phyloP scores from a whole-genome alignment of 1,140 invertebrate species.

The Argopecten irradians region DNA sequence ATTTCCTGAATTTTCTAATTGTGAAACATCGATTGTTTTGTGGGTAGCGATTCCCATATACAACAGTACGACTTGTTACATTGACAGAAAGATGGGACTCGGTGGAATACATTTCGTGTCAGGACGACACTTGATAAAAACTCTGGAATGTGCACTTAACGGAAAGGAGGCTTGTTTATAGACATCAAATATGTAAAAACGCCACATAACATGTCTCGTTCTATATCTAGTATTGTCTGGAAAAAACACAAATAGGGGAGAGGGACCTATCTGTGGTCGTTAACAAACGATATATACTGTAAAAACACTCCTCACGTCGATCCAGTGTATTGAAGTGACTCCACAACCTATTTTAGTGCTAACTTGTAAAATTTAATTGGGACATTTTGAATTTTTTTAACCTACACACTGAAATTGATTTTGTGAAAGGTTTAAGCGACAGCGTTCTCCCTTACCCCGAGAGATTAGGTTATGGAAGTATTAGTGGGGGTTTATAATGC shows the following conservation, averaged over 20 bases:
- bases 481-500: not conserved
- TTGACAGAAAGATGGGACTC: not conserved
- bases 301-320: not conserved
- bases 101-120: not conserved
- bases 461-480: not conserved
- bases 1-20: too few species aligned
- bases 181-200: constrained; percentile 22
- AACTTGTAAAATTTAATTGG: not conserved
- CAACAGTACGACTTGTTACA: not conserved
- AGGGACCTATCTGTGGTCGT: not conserved
- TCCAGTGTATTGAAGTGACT: not conserved
- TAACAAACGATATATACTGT: not conserved
- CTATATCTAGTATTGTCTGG: not conserved
- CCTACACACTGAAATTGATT: not conserved
- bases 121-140: not conserved
- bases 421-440: not conserved
- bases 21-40: too few species aligned
- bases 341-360: not conserved
- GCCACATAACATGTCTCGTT: not conserved
- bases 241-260: not conserved
- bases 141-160: not conserved
- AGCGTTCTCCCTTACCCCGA: not conserved
- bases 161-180: not conserved
- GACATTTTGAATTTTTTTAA: not conserved
- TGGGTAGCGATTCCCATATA: not conserved